These are phyloP conservation scores for Ecdyonurus torrentis DNA, from an alignment of 2,888 invertebrate genomes.

Conservation along the genomic window DNA sequence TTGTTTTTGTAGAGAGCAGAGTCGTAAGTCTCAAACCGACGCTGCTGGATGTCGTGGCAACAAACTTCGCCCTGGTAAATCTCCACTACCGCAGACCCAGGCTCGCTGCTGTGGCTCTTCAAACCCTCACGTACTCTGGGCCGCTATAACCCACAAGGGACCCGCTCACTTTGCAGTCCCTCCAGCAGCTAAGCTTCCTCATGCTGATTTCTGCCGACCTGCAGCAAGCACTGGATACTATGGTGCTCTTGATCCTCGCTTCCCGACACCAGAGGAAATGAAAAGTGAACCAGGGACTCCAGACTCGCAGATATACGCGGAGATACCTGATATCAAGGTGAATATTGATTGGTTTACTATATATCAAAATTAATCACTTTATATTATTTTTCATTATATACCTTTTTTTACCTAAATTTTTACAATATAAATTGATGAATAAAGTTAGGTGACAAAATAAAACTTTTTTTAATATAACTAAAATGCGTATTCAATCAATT, in stretches of 20 bases:
- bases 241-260: constrained; percentile 3
- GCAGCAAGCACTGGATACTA: background rate
- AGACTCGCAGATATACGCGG: background rate
- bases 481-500: too few species aligned
- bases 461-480: too few species aligned
- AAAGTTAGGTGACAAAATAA: too few species aligned
- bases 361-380: too few species aligned
- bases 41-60: constrained; percentile 4
- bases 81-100: constrained; percentile 18
- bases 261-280: background rate
- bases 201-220: constrained; percentile 1
- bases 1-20: constrained; percentile 10
- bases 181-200: constrained; percentile 2
- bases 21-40: constrained; percentile 13
- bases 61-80: background rate
- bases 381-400: too few species aligned
- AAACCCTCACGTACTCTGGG: constrained; percentile 44
- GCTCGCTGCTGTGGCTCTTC: constrained; percentile 18
- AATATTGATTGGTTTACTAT: background rate
- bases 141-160: constrained; percentile 59
- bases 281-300: constrained; percentile 3
- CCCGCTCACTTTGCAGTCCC: constrained; percentile 42
- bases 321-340: constrained; percentile 2
- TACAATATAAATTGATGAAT: too few species aligned
- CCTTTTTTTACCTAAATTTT: too few species aligned